Evolutionary conservation across 2,888 invertebrate genomes (phyloP).

Genomic region (Myopa tessellatipennis): DNA sequence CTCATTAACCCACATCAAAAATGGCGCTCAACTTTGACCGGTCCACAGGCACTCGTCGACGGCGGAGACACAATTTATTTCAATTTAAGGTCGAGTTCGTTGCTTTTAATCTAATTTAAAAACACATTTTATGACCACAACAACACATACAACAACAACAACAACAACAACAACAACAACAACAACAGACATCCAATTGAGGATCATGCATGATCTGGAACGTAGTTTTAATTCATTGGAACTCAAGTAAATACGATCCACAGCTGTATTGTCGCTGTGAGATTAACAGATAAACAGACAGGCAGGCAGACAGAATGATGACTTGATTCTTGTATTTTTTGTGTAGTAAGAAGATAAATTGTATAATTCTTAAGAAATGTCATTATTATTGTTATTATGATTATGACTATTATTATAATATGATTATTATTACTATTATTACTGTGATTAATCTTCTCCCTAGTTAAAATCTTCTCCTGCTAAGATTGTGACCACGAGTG

Average conservation of each 20-base stretch:
- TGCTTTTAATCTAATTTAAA: constrained; percentile 39
- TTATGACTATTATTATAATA: too few relatives aligned
- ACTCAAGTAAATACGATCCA: not conserved
- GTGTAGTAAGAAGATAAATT: too few relatives aligned
- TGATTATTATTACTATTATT: too few relatives aligned
- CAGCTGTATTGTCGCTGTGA: not conserved
- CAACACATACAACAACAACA: constrained; percentile 43
- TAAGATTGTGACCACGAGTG: too few relatives aligned
- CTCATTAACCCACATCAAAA: constrained; percentile 33
- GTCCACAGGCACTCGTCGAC: not conserved
- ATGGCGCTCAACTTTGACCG: constrained; percentile 37
- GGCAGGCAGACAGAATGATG: too few relatives aligned
- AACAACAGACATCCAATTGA: constrained; percentile 11
- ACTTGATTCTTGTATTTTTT: too few relatives aligned
- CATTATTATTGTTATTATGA: too few relatives aligned
- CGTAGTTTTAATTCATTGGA: constrained; percentile 7
- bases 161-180: constrained; percentile 39
- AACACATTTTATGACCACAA: constrained; percentile 23
- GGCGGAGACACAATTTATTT: constrained; percentile 46
- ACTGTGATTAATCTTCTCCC: too few relatives aligned
- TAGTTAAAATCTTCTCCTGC: too few relatives aligned
- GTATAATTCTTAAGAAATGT: too few relatives aligned
- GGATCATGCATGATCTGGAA: constrained; percentile 14
- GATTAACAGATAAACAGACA: too few relatives aligned
- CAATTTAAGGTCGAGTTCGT: constrained; percentile 62